phyloP scores from a whole-genome alignment of 1,140 invertebrate species.

The Notospermus geniculatus region DNA sequence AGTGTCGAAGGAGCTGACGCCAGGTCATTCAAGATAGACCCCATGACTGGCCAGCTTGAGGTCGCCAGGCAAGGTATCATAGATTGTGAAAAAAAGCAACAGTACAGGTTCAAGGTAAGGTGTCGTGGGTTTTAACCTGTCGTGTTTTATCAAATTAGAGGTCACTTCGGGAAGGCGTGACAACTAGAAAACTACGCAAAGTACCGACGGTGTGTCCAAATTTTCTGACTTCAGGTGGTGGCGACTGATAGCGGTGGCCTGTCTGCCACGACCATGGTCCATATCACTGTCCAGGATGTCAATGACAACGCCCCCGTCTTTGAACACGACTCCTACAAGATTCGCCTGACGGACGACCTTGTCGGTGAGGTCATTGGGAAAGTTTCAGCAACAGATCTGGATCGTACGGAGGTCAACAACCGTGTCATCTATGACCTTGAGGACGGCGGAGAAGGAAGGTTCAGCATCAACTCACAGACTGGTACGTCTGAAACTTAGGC shows the following conservation, averaged over 20 bases:
- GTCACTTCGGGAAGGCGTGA: no score
- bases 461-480: conserved; percentile 17
- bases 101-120: conserved; percentile 12
- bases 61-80: background rate
- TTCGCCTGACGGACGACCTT: conserved; percentile 1
- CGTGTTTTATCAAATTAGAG: background rate
- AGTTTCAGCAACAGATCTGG: conserved; percentile 13
- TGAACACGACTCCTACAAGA: background rate
- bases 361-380: conserved; percentile 11
- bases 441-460: conserved; percentile 20
- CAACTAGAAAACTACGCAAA: no score
- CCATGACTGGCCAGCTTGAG: conserved; percentile 2
- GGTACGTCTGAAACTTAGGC: no score
- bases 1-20: conserved; percentile 6
- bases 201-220: no score
- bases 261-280: conserved; percentile 4
- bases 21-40: conserved; percentile 12
- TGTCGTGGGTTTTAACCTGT: no score
- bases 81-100: conserved; percentile 14
- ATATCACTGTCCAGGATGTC: conserved; percentile 19
- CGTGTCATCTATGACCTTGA: conserved; percentile 16
- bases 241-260: conserved; percentile 15
- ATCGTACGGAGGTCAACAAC: conserved; percentile 13
- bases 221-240: no score
- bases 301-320: conserved; percentile 23